A percentile compares a stretch with the other conserved stretches of the same genome.
These are phyloP conservation scores for Spodoptera exigua DNA, from an alignment of 2,888 invertebrate genomes.

Conservation along the genomic window DNA sequence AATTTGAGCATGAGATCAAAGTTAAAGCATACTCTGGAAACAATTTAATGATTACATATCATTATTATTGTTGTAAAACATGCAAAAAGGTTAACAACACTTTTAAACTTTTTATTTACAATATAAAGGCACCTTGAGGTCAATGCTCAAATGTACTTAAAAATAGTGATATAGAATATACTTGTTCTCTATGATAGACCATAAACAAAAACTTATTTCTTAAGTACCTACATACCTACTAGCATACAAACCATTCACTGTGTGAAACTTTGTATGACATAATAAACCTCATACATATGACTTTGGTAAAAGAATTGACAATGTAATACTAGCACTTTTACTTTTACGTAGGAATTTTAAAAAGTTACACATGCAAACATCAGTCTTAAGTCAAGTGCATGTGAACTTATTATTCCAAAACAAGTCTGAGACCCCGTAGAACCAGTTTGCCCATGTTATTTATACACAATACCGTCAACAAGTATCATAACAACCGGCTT, in stretches of 20 bases:
- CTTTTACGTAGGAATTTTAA: constrained; percentile 14
- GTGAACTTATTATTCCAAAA: constrained; percentile 1
- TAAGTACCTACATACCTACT: no score
- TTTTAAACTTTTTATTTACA: constrained; percentile 12
- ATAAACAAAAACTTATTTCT: no score
- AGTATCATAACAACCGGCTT: constrained; percentile 39
- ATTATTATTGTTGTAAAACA: not conserved
- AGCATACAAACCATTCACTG: no score
- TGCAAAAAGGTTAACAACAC: constrained; percentile 9
- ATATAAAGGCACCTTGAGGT: constrained; percentile 5
- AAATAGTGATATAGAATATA: not conserved
- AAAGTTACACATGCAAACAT: constrained; percentile 5
- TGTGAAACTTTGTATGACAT: constrained; percentile 1
- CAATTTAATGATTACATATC: not conserved
- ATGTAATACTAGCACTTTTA: constrained; percentile 25
- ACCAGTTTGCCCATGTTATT: constrained; percentile 42
- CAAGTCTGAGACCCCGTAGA: constrained; percentile 6
- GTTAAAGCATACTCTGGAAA: no score
- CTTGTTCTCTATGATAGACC: no score
- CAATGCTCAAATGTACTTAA: not conserved
- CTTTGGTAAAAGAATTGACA: no score
- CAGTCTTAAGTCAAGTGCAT: constrained; percentile 1
- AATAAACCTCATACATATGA: no score
- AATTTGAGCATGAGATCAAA: no score
- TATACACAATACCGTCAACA: constrained; percentile 23